Base-by-base conservation (phyloP, 2,113 vertebrate species). In the Saccopteryx leptura region DNA sequence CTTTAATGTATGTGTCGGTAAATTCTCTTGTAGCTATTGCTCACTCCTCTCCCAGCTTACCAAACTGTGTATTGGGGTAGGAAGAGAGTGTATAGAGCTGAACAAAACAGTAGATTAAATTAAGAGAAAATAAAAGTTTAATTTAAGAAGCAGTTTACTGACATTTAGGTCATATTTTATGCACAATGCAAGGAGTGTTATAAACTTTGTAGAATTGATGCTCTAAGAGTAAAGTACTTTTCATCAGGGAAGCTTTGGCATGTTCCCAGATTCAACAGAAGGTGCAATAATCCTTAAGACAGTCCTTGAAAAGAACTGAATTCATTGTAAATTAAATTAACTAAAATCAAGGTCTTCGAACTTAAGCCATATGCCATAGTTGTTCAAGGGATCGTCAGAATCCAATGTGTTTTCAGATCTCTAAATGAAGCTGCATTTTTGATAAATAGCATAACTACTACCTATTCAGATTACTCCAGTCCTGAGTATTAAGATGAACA, bases 261-360 rank as follows among this genome's bases (percentile, higher is more conserved):
- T 66, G 58, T 54, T 78, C 39, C 74, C 66, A 96, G 52, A 71
- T 80, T 79, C 18, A 91, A 80, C 28, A 83, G n/a, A 87, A 95
- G 19, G 4, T 50, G 13, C 9, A 79, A 65, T 83, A 79, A 61
- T 83, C n/a, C 7, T 82, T 80, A 23, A 72, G 68, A 74, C 8
- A 19, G 1, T 75, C 17, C 79, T 94, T 88, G 18, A 65, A 9
- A 56, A 68, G 72, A 90, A 84, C 33, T 56, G 19, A 28, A 68
- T 84, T 93, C 10, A 39, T 81, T 60, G 69, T 90, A 86, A 87
- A 87, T 60, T 69, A 94, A 52, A 96, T 91, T 71, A 87, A 56
- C 7, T 52, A 61, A 74, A 39, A 82, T 81, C 56, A 54, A 96
- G 28, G 63, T 63, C 48, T 88, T 88, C 74, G 50, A 84, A 39